phyloP scores from a whole-genome alignment of 2,888 invertebrate species.

The Drosophila rellima region DNA sequence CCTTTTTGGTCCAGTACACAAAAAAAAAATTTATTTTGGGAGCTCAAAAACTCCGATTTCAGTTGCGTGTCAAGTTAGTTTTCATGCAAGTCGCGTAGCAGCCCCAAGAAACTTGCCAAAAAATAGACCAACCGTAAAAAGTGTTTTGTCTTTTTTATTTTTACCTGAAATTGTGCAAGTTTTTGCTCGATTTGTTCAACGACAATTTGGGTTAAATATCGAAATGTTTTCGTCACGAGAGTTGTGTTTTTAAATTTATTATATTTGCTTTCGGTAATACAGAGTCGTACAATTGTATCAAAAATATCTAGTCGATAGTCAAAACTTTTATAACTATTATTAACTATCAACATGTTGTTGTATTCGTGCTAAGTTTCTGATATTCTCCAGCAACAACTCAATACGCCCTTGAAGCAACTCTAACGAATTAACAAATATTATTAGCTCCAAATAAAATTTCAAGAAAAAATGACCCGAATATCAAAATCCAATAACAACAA shows the following conservation, averaged over 20 bases:
- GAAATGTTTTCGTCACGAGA: slow-evolving; percentile 37
- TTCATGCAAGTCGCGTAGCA: slow-evolving; percentile 43
- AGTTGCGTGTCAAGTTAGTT: slow-evolving; percentile 40
- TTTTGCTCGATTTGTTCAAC: slow-evolving; percentile 19
- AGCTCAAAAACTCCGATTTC: slow-evolving; percentile 17
- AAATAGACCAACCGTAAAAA: slow-evolving; percentile 51
- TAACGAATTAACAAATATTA: slow-evolving; percentile 17
- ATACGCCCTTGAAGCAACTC: slow-evolving; percentile 16
- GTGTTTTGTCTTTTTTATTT: slow-evolving; percentile 33
- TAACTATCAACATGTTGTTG: background rate
- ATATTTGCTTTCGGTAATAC: background rate
- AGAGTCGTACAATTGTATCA: background rate
- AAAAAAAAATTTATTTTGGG: slow-evolving; percentile 14
- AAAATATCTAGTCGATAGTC: background rate
- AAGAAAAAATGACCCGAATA: slow-evolving; percentile 15
- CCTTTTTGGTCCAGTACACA: slow-evolving; percentile 25
- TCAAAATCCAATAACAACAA: slow-evolving; percentile 6
- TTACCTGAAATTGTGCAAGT: slow-evolving; percentile 47
- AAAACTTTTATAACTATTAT: background rate
- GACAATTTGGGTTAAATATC: slow-evolving; percentile 36
- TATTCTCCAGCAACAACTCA: background rate
- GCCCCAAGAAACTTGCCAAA: slow-evolving; percentile 37
- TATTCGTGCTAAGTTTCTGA: background rate
- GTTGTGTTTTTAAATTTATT: slow-evolving; percentile 5
- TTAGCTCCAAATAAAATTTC: slow-evolving; percentile 16